Evolutionary conservation across 2,888 invertebrate species (phyloP), one percentile per base, ranked within the genome.

Genomic region (Sphinx pinastri): DNA sequence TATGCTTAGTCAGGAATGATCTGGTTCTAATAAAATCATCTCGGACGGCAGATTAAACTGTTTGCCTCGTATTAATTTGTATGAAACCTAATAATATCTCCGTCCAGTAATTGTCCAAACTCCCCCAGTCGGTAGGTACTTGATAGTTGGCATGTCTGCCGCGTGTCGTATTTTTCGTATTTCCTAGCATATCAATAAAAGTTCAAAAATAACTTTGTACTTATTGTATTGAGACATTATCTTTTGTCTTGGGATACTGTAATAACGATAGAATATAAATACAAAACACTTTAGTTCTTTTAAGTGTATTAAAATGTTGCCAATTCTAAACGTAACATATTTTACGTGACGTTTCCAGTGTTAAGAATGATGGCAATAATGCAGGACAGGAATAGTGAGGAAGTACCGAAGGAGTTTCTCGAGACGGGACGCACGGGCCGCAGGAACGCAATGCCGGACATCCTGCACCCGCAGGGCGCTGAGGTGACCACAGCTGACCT

Each of bases 391-490:
- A 93, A 93, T 83, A 94, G 88, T 79, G 94, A 95, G 81, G 94
- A 95, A 77, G 95, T 95, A 77, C 95, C 96, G 68, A 95, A 96
- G 85, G 97, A 98, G 86, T 98, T 98, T 89, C 95, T 97, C 73
- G 96, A 96, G 79, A 97, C 97, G 0, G 98, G 98, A 5, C 95
- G 98, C 75, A 98, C 98, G 51, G 98, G 98, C 19, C 95, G 98
- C 70, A 93, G 98, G 76, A 98, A 98, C 92, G 98, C 98, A 67
- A 94, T 98, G 94, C 97, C 98, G 1, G 97, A 98, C 87, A 97
- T 98, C 78, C 92, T 96, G 79, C 96, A 97, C 68, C 96, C 96
- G 71, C 96, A 96, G 81, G 96, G 96, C 80, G 96, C 96, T 51
- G 94, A 95, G 76, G 95, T 96, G 74, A 95, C 96, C 71, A 97